phyloP scores from a whole-genome alignment of 1,140 invertebrate species.

The Ylistrum balloti region DNA sequence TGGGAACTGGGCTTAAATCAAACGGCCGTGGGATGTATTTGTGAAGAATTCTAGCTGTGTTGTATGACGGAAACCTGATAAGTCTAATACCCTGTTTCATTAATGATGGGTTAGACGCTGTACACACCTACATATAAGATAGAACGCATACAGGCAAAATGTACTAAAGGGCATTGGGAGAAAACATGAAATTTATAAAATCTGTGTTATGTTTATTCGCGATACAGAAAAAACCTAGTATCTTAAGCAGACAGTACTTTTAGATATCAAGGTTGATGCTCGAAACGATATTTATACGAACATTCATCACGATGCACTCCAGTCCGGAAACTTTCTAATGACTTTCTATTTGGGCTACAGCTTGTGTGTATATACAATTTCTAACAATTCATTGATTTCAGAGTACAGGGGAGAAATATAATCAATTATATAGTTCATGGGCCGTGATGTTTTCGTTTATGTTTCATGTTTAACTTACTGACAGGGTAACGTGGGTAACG shows the following conservation, averaged over 20 bases:
- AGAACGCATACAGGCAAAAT: no score
- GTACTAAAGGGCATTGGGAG: no score
- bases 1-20: not conserved
- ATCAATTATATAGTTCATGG: not conserved
- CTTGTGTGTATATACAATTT: not conserved
- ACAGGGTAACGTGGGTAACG: no score
- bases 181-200: no score
- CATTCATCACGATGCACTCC: not conserved
- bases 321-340: constrained; percentile 4
- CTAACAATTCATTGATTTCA: not conserved
- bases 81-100: not conserved
- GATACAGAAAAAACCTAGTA: not conserved
- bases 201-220: not conserved
- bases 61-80: not conserved
- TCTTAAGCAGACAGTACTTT: not conserved
- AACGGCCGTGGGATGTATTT: not conserved
- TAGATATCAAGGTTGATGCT: not conserved
- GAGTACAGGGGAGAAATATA: not conserved
- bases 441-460: no score
- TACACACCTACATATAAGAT: not conserved
- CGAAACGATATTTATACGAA: not conserved
- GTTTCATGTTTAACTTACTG: no score
- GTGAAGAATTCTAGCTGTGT: not conserved
- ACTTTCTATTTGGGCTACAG: not conserved
- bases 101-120: not conserved